phyloP scores from a whole-genome alignment of 2,797 vertebrate species.

The Peromyscus nudipes region DNA sequence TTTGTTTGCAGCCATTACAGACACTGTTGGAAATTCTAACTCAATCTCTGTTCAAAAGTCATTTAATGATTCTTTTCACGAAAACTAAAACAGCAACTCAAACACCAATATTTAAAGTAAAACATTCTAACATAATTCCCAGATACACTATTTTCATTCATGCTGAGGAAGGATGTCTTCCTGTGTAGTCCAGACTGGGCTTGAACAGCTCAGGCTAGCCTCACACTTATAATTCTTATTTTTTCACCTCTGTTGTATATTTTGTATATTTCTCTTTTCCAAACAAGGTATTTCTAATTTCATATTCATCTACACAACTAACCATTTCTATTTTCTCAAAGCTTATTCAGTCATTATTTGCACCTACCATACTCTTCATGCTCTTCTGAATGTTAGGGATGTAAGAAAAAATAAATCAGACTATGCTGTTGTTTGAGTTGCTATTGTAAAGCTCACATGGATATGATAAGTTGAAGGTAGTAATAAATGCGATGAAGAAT shows the following conservation, averaged over 20 bases:
- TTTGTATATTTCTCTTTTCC: not conserved
- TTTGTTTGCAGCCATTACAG: not conserved
- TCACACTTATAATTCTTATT: not conserved
- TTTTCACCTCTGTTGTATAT: not conserved
- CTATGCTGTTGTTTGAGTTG: not conserved
- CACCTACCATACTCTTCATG: not conserved
- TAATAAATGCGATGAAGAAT: not conserved
- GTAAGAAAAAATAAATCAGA: not conserved
- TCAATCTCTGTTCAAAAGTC: not conserved
- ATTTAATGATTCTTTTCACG: not conserved
- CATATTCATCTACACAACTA: not conserved
- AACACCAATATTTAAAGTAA: not conserved
- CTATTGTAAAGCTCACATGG: not conserved
- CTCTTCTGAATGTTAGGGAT: not conserved
- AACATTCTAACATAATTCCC: not conserved
- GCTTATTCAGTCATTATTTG: not conserved
- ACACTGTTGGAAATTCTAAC: not conserved
- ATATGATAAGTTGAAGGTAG: not conserved
- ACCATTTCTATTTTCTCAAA: slow-evolving; percentile 2
- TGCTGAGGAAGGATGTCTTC: not conserved
- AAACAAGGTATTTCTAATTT: slow-evolving; percentile 9
- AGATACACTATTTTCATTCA: not conserved
- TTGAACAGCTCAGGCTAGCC: not conserved
- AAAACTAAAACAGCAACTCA: not conserved
- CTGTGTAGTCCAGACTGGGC: too few species aligned